Evolutionary conservation across 2,888 invertebrate species (phyloP), one percentile per base, ranked within the genome.

Genomic region (Galeruca laticollis): DNA sequence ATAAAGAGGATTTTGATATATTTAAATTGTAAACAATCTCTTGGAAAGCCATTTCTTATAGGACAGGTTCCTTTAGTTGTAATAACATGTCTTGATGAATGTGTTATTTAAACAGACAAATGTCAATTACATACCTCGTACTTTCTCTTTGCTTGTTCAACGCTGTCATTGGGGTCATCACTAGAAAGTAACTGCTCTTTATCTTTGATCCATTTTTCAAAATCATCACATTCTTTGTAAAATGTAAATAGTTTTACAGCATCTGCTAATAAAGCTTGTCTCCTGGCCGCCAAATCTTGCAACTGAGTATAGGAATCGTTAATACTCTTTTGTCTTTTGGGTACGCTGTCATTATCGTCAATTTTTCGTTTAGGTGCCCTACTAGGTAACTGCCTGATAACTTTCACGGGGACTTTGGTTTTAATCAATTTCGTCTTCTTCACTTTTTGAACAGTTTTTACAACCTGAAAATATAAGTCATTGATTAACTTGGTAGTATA

Each of bases 121-220:
- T 49, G 31, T 47, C 21, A 57, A 35, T 54, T n/a, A 54, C 47
- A 33, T 67, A 92, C 92, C 89, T 98, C 98, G 84, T 97, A 98
- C 86, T 97, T 97, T 82, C 97, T 90, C 85, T 95, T 95, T 33
- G 97, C 96, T 51, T 93, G 95, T 78, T 96, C 96, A 11, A 98
- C 96, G 78, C 93, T 95, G 75, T 98, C 97, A 13, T 91, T 90
- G 0, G 92, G 90, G 73, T 97, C 97, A 60, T 95, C 94, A 3
- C 93, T 89, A 54, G 93, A 87, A 65, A 97, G 87, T 87, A 97
- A 89, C 81, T 93, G 92, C 83, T 98, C 97, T 85, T 97, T 97
- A 75, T 98, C 98, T 79, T 93, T 94, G 86, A 98, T 97, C 98
- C 99, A 99, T 78, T 92, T 92, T 85, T 98, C 98, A 83, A 99